Conservation (phyloP, 2,888 invertebrate genomes). For the Tipula lateralis region DNA sequence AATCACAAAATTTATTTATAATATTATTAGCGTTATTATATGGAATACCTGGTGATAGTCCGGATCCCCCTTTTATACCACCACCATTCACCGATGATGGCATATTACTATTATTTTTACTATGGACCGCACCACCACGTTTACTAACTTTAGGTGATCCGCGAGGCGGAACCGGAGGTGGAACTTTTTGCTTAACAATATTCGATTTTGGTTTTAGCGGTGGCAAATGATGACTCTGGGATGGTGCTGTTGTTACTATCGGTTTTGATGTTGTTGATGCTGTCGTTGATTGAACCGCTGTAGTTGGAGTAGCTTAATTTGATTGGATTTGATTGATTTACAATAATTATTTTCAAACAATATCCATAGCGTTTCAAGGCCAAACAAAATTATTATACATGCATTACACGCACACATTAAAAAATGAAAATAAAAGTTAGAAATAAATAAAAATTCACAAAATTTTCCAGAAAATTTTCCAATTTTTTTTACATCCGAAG, state of each 20-base stretch:
- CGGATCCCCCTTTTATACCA: slow-evolving; percentile 31
- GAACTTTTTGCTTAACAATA: slow-evolving; percentile 66
- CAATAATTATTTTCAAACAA: background rate
- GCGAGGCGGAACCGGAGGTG: slow-evolving; percentile 83
- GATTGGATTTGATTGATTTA: background rate
- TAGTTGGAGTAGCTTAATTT: slow-evolving; percentile 42
- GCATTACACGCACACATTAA: background rate
- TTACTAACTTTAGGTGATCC: slow-evolving; percentile 61
- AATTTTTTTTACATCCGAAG: slow-evolving; percentile 12
- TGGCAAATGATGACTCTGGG: slow-evolving; percentile 54
- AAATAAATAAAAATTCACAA: background rate
- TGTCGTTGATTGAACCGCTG: slow-evolving; percentile 55
- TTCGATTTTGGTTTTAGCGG: slow-evolving; percentile 68
- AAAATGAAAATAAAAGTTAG: background rate
- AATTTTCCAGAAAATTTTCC: background rate
- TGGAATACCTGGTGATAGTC: slow-evolving; percentile 35
- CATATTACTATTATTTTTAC: background rate
- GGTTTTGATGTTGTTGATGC: slow-evolving; percentile 52
- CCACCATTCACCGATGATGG: background rate
- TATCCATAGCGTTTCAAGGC: background rate
- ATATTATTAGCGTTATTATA: background rate
- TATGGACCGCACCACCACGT: slow-evolving; percentile 49
- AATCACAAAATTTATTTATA: slow-evolving; percentile 30
- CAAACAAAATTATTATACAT: background rate
- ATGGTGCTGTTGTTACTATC: slow-evolving; percentile 49